Evolutionary conservation across 2,113 vertebrate genomes (phyloP).

Genomic region (Rhombomys opimus): DNA sequence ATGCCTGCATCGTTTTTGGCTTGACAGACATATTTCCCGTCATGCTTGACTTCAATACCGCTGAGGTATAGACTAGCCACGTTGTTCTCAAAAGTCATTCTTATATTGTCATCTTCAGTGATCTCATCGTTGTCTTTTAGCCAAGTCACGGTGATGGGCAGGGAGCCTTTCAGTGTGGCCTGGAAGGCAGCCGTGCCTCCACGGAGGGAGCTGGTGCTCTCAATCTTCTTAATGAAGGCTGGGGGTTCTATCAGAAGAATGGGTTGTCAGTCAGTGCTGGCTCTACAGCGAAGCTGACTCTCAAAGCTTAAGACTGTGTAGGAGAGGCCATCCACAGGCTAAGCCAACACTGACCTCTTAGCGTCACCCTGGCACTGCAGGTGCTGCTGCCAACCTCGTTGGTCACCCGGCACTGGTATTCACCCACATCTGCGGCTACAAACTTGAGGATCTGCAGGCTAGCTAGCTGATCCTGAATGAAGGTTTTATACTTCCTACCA

Average conservation of each 20-base stretch:
- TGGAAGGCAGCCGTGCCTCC: constrained; percentile 92
- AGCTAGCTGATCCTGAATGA: constrained; percentile 90
- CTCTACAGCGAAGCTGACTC: not conserved
- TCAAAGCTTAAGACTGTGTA: not conserved
- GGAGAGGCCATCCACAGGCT: not conserved
- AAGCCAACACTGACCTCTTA: constrained; percentile 94
- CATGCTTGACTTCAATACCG: constrained; percentile 92
- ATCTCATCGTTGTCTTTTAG: constrained; percentile 96
- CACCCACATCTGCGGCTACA: constrained; percentile 91
- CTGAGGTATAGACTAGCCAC: constrained; percentile 92
- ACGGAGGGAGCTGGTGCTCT: constrained; percentile 91
- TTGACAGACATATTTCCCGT: constrained; percentile 96
- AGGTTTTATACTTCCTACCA: constrained; percentile 95
- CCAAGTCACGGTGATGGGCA: constrained; percentile 95
- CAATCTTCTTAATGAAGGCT: constrained; percentile 94
- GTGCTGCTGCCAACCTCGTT: constrained; percentile 94
- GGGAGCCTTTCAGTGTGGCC: constrained; percentile 94
- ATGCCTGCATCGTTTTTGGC: constrained; percentile 98
- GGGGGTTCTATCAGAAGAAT: constrained; percentile 92
- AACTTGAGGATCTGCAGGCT: constrained; percentile 93
- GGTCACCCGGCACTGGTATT: constrained; percentile 94
- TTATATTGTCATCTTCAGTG: constrained; percentile 93
- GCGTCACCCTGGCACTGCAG: constrained; percentile 91
- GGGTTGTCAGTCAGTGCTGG: constrained; percentile 59
- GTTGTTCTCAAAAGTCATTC: constrained; percentile 93